Conservation (phyloP, 2,113 vertebrate species). For the Phalacrocorax brasilianus region DNA sequence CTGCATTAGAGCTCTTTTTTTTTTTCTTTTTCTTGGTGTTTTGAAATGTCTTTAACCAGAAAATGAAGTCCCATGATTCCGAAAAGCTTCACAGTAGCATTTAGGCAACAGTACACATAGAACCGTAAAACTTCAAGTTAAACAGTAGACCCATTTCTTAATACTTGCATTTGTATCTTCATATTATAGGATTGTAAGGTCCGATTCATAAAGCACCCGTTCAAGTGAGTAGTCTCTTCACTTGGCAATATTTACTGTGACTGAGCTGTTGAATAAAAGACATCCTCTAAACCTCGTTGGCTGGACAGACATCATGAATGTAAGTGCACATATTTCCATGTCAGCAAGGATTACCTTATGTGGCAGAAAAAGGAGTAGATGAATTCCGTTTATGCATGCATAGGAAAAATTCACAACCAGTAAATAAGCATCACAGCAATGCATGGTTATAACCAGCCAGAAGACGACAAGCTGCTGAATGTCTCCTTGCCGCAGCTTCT, state of each 20-base stretch:
- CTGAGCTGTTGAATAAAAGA: background rate
- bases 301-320: background rate
- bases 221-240: background rate
- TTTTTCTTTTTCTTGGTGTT: background rate
- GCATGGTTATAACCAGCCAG: background rate
- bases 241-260: background rate
- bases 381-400: background rate
- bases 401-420: background rate
- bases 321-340: background rate
- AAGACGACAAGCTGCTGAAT: background rate
- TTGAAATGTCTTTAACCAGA: background rate
- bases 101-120: background rate
- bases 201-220: background rate
- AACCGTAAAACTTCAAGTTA: background rate
- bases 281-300: background rate
- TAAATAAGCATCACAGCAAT: background rate
- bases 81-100: background rate
- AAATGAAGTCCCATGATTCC: background rate
- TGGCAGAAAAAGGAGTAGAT: background rate
- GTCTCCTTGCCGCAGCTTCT: background rate
- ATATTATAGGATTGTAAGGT: background rate
- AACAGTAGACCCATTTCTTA: background rate
- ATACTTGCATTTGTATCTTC: background rate
- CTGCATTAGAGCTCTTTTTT: background rate
- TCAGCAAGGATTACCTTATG: background rate